Conservation (phyloP, 2,797 vertebrate genomes). For the Pangasius sanitwongsei region DNA sequence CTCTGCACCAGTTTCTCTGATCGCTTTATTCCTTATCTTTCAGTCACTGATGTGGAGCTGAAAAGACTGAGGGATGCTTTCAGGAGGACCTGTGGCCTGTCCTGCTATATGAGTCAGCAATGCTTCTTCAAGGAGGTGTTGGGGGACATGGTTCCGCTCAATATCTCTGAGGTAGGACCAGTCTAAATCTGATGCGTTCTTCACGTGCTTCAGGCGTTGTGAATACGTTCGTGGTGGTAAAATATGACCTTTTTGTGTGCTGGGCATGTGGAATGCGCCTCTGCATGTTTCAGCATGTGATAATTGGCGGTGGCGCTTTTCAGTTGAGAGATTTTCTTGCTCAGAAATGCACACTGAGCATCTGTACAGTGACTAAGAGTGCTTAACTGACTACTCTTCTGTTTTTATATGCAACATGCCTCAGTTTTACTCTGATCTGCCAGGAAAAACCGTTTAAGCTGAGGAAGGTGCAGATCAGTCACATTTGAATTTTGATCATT, state of each 20-base stretch:
- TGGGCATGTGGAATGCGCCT: not conserved
- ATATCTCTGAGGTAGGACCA: slow-evolving; percentile 91
- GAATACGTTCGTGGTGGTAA: slow-evolving; percentile 1
- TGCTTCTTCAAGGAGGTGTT: slow-evolving; percentile 97
- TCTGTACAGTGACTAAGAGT: not conserved
- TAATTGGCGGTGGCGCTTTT: not conserved
- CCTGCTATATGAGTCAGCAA: slow-evolving; percentile 96
- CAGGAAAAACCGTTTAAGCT: not conserved
- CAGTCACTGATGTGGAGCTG: slow-evolving; percentile 96
- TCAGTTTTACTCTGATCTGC: not conserved
- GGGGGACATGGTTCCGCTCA: slow-evolving; percentile 94
- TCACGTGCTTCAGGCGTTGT: not conserved
- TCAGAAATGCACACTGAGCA: not conserved
- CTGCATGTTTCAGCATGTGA: slow-evolving; percentile 26
- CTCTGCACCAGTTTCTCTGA: not conserved
- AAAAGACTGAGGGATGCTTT: slow-evolving; percentile 98
- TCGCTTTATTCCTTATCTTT: slow-evolving; percentile 2
- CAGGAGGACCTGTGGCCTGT: slow-evolving; percentile 95
- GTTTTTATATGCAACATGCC: too few relatives aligned
- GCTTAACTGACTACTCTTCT: not conserved
- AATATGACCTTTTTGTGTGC: not conserved
- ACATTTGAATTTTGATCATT: not conserved
- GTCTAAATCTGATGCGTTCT: not conserved
- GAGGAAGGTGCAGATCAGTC: not conserved
- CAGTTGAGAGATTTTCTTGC: not conserved